Percentiles rank a stretch among this genome's conserved stretches.
These are phyloP conservation scores for Acipenser transmontanus DNA, from an alignment of 2,797 vertebrate species.

Conservation along the genomic window DNA sequence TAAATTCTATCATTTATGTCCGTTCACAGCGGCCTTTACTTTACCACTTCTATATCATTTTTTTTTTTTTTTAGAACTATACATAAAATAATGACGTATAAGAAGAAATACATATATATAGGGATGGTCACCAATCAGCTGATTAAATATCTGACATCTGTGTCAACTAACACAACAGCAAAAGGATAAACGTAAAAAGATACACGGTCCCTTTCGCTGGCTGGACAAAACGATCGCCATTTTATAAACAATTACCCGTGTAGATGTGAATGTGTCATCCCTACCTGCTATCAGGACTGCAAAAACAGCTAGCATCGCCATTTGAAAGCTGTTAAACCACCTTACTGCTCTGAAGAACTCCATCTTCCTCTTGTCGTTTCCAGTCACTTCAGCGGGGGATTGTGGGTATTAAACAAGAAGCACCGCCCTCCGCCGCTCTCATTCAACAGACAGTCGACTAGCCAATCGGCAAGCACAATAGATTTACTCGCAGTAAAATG, in stretches of 20 bases:
- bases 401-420: slow-evolving; percentile 9
- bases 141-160: no score
- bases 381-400: slow-evolving; percentile 13
- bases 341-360: slow-evolving; percentile 24
- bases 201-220: not conserved
- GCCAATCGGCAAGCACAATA: not conserved
- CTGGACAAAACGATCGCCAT: not conserved
- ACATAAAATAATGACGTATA: not conserved
- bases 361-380: slow-evolving; percentile 34
- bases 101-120: not conserved
- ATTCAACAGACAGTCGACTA: not conserved
- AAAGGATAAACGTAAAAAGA: no score
- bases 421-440: not conserved
- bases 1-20: no score
- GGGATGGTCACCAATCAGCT: not conserved
- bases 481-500: no score
- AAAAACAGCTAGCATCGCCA: slow-evolving; percentile 24
- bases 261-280: not conserved
- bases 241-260: no score
- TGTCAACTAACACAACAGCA: not conserved
- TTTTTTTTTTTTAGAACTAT: no score
- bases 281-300: slow-evolving; percentile 33
- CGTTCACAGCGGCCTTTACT: no score
- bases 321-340: slow-evolving; percentile 40
- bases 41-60: no score